Evolutionary conservation across 2,797 vertebrate species (phyloP).

Genomic region (Poeciliopsis paucimaculata): DNA sequence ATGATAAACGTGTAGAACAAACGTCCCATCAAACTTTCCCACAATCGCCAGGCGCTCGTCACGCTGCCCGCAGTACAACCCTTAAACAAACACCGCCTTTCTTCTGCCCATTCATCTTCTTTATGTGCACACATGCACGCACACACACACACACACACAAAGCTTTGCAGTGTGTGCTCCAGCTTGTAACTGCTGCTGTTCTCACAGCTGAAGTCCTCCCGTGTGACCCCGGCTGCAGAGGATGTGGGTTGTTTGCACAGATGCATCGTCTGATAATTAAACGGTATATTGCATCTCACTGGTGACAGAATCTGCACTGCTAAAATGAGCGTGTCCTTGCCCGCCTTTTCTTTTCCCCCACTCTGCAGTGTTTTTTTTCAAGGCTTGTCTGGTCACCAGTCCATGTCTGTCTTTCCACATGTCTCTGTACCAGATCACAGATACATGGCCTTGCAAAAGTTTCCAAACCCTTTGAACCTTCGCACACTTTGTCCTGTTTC

Average conservation of each 20-base stretch:
- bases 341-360: constrained; percentile 30
- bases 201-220: constrained; percentile 28
- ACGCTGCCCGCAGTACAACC: constrained; percentile 64
- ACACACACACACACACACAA: constrained; percentile 1
- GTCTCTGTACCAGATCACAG: constrained; percentile 27
- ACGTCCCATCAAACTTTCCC: constrained; percentile 66
- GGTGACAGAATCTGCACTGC: constrained; percentile 71
- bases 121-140: constrained; percentile 22
- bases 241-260: constrained; percentile 78
- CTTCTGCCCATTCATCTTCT: constrained; percentile 76
- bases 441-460: constrained; percentile 33
- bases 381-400: constrained; percentile 14
- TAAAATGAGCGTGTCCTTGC: constrained; percentile 58
- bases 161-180: constrained; percentile 20
- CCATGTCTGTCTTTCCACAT: constrained; percentile 12
- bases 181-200: constrained; percentile 33
- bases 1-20: constrained; percentile 53
- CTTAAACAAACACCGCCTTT: constrained; percentile 70
- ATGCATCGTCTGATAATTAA: constrained; percentile 74
- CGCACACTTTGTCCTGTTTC: background rate
- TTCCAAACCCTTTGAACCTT: background rate
- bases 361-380: constrained; percentile 28
- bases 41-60: constrained; percentile 58
- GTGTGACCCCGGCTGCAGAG: constrained; percentile 46
- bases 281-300: constrained; percentile 71